phyloP scores from a whole-genome alignment of 2,888 invertebrate genomes.

The Ormyrus labotus region DNA sequence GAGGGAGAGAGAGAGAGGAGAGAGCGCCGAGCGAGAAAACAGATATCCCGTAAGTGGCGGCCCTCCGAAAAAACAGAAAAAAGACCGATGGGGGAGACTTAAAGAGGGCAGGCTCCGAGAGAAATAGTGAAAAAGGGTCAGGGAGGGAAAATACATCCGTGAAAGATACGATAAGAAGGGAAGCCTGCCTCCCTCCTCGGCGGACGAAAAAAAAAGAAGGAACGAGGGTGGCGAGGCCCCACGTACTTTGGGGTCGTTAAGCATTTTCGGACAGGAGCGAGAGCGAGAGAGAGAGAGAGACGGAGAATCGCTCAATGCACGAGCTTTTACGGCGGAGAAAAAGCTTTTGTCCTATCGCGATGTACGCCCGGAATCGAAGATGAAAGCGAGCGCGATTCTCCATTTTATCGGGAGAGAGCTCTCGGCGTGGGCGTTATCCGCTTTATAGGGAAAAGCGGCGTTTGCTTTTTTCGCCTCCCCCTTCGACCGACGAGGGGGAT shows the following conservation, averaged over 20 bases:
- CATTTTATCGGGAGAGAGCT: slow-evolving; percentile 27
- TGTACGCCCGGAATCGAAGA: slow-evolving; percentile 51
- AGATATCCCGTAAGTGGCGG: not conserved
- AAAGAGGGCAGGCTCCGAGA: slow-evolving; percentile 18
- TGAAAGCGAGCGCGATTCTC: slow-evolving; percentile 47
- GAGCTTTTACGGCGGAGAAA: slow-evolving; percentile 40
- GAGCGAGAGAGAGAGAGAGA: slow-evolving; percentile 1
- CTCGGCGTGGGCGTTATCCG: slow-evolving; percentile 44
- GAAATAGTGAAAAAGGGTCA: slow-evolving; percentile 49
- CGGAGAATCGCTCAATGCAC: slow-evolving; percentile 17
- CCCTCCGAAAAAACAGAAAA: slow-evolving; percentile 30
- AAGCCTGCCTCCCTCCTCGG: slow-evolving; percentile 36
- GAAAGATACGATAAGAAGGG: slow-evolving; percentile 31
- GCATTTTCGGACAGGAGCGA: slow-evolving; percentile 48
- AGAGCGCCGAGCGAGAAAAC: not conserved
- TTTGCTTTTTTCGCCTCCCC: slow-evolving; percentile 4
- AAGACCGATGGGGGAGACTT: not conserved
- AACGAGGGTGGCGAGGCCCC: slow-evolving; percentile 43
- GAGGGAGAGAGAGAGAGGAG: not conserved
- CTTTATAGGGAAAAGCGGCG: not conserved
- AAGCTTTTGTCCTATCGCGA: slow-evolving; percentile 53
- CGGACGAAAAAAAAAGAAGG: slow-evolving; percentile 17
- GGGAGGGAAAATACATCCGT: slow-evolving; percentile 43
- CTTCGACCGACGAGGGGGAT: not conserved
- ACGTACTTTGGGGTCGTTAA: slow-evolving; percentile 56